Percentiles rank a stretch among this genome's conserved stretches.
Conservation (phyloP, 2,888 invertebrate genomes). For the Thera obeliscata region DNA sequence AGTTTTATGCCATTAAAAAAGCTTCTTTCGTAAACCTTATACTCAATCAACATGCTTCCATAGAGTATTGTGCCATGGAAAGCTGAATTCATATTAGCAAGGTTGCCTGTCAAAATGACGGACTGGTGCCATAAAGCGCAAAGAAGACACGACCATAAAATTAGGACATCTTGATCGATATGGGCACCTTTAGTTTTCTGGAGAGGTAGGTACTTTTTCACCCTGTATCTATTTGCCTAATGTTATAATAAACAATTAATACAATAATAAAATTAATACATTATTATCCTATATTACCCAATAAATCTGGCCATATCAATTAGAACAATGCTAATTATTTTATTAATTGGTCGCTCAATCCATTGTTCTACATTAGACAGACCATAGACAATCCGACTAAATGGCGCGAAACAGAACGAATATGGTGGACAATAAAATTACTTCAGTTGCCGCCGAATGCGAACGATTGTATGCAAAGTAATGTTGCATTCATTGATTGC, state of each 20-base stretch:
- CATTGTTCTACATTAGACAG: slow-evolving; percentile 54
- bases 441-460: slow-evolving; percentile 33
- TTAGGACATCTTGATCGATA: too few species aligned
- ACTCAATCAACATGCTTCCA: too few species aligned
- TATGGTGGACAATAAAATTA: slow-evolving; percentile 71
- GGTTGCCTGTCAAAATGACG: too few species aligned
- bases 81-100: too few species aligned
- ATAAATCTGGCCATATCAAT: slow-evolving; percentile 14
- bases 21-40: too few species aligned
- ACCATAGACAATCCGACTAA: slow-evolving; percentile 48
- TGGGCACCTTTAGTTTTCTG: too few species aligned
- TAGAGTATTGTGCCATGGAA: too few species aligned
- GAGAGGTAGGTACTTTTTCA: too few species aligned
- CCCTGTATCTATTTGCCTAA: not conserved
- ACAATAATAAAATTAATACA: not conserved
- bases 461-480: slow-evolving; percentile 32
- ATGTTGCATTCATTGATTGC: slow-evolving; percentile 30
- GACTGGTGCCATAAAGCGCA: too few species aligned
- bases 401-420: slow-evolving; percentile 60
- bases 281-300: slow-evolving; percentile 11
- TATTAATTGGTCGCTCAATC: slow-evolving; percentile 60
- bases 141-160: too few species aligned
- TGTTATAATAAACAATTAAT: slow-evolving; percentile 2
- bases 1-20: too few species aligned
- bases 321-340: slow-evolving; percentile 42